Conservation (phyloP, 2,888 invertebrate genomes). For the Lordiphosa fenestrarum region DNA sequence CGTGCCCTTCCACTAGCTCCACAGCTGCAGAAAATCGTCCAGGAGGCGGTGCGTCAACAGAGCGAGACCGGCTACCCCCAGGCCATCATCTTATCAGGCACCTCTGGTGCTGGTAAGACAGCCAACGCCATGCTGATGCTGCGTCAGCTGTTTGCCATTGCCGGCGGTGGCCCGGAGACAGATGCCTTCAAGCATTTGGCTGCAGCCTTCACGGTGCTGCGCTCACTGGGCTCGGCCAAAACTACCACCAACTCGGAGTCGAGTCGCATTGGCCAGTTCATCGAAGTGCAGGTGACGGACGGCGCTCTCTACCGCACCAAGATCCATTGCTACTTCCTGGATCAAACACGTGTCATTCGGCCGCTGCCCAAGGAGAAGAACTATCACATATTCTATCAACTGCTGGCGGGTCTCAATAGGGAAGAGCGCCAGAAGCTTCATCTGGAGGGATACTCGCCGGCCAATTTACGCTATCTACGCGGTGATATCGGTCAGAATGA, state of each 20-base stretch:
- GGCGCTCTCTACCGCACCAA: slow-evolving; percentile 96
- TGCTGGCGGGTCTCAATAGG: slow-evolving; percentile 92
- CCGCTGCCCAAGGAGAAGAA: slow-evolving; percentile 94
- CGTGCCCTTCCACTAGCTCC: slow-evolving; percentile 87
- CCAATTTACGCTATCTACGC: slow-evolving; percentile 90
- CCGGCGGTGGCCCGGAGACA: slow-evolving; percentile 96
- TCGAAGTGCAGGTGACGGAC: slow-evolving; percentile 97
- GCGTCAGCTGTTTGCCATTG: slow-evolving; percentile 94
- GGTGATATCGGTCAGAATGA: slow-evolving; percentile 88
- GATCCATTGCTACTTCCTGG: slow-evolving; percentile 97
- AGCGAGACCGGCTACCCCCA: slow-evolving; percentile 97
- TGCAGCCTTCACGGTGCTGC: slow-evolving; percentile 95
- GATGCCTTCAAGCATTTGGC: slow-evolving; percentile 97
- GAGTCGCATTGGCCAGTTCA: slow-evolving; percentile 96
- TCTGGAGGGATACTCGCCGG: slow-evolving; percentile 91
- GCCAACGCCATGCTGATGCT: slow-evolving; percentile 94
- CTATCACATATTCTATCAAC: slow-evolving; percentile 98
- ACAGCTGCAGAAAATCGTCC: slow-evolving; percentile 93
- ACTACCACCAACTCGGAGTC: slow-evolving; percentile 95
- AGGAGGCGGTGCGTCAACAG: slow-evolving; percentile 95
- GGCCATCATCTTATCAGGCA: slow-evolving; percentile 94
- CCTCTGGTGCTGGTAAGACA: slow-evolving; percentile 96
- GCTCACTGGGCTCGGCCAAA: slow-evolving; percentile 94
- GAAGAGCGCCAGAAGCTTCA: slow-evolving; percentile 94
- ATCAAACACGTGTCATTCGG: slow-evolving; percentile 94